These are phyloP conservation scores for Heliconius sara DNA, from an alignment of 2,888 invertebrate genomes.

Conservation along the genomic window DNA sequence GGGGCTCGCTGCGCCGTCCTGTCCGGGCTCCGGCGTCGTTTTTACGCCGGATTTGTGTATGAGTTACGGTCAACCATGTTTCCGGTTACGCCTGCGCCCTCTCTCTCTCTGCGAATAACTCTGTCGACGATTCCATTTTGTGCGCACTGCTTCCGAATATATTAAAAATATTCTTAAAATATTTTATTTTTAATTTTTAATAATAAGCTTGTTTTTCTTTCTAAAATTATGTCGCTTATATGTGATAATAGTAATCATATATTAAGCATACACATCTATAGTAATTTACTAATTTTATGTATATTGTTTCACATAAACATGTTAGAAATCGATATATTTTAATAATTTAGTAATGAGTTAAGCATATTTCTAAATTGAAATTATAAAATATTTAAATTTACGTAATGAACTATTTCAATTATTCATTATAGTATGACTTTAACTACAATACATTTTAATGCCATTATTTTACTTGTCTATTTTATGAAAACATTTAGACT, in stretches of 20 bases:
- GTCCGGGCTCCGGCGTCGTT: constrained; percentile 60
- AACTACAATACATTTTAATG: background rate
- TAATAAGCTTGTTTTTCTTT: background rate
- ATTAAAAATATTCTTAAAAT: background rate
- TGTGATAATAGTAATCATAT: too few species aligned
- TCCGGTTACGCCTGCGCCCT: constrained; percentile 58
- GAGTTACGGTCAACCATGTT: constrained; percentile 70
- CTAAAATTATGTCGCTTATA: background rate
- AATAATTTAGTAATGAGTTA: too few species aligned
- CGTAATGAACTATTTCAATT: too few species aligned
- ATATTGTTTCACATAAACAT: background rate
- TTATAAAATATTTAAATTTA: too few species aligned
- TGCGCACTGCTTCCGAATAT: constrained; percentile 1
- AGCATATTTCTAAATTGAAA: too few species aligned
- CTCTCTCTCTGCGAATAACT: background rate
- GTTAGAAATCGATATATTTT: too few species aligned
- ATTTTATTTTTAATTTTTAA: background rate
- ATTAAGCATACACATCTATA: too few species aligned
- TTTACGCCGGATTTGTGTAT: constrained; percentile 77
- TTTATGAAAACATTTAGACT: background rate
- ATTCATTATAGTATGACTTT: too few species aligned
- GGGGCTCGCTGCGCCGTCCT: constrained; percentile 47
- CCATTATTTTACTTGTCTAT: background rate
- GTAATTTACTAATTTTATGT: too few species aligned
- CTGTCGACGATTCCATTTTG: constrained; percentile 19